Conservation (phyloP, 92 coral and sea anemone genomes). For the Siderastrea radians region DNA sequence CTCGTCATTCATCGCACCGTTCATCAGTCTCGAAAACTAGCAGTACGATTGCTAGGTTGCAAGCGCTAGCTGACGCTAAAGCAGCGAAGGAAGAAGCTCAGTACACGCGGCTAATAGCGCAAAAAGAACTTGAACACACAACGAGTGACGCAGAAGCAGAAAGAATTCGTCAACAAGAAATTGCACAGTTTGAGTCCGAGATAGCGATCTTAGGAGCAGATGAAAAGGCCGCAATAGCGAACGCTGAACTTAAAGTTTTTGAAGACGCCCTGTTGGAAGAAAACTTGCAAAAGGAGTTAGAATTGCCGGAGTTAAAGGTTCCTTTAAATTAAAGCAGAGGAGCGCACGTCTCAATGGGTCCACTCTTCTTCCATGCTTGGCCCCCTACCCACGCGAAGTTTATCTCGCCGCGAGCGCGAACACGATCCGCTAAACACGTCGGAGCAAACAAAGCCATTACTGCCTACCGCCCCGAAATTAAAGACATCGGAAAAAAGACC, state of each 20-base stretch:
- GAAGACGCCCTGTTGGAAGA: constrained; percentile 49
- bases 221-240: constrained; percentile 47
- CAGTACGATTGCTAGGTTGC: constrained; percentile 3
- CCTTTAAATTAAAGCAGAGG: not conserved
- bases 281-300: not conserved
- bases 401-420: not conserved
- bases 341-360: not conserved
- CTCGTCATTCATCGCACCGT: constrained; percentile 1
- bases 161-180: constrained; percentile 41
- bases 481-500: not conserved
- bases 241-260: constrained; percentile 62
- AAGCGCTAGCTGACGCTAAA: constrained; percentile 47
- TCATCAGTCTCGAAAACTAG: constrained; percentile 6
- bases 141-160: constrained; percentile 58
- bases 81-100: constrained; percentile 51
- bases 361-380: not conserved
- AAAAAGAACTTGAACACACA: constrained; percentile 47
- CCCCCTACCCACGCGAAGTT: not conserved
- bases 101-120: constrained; percentile 51
- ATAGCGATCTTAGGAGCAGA: constrained; percentile 53
- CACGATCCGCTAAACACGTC: not conserved
- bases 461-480: not conserved
- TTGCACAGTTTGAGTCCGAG: constrained; percentile 51
- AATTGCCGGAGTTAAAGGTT: not conserved
- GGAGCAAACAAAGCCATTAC: not conserved